These are phyloP conservation scores for Platyura marginata DNA, from an alignment of 1,140 invertebrate genomes.

Conservation along the genomic window DNA sequence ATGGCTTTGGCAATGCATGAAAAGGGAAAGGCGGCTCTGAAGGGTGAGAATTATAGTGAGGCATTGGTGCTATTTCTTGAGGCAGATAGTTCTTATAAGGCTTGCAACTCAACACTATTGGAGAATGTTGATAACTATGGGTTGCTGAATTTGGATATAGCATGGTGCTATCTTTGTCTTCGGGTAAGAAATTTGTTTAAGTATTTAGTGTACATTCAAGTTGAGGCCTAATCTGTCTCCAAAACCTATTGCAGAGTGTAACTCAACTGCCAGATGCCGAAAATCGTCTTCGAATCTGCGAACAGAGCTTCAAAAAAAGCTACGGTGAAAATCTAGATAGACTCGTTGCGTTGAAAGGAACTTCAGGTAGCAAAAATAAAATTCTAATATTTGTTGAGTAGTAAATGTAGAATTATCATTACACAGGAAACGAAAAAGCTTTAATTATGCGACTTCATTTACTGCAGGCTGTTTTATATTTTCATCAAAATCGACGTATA, in stretches of 20 bases:
- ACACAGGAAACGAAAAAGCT: constrained; percentile 46
- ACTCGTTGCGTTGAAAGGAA: constrained; percentile 45
- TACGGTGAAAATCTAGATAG: constrained; percentile 54
- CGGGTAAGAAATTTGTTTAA: too few species aligned
- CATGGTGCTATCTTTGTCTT: constrained; percentile 66
- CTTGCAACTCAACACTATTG: constrained; percentile 46
- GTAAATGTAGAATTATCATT: too few species aligned
- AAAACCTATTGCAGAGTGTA: constrained; percentile 29
- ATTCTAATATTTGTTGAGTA: constrained; percentile 1
- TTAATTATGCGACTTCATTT: constrained; percentile 56
- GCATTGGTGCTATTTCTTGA: constrained; percentile 54
- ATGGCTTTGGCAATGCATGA: constrained; percentile 60
- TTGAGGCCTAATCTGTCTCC: background rate
- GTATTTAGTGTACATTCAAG: background rate
- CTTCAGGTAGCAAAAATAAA: constrained; percentile 3
- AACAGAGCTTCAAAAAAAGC: constrained; percentile 40
- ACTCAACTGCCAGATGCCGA: constrained; percentile 52
- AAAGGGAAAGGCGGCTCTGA: constrained; percentile 46
- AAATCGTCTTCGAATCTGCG: constrained; percentile 38
- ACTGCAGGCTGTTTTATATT: constrained; percentile 55
- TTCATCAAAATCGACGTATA: constrained; percentile 45
- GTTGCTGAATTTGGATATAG: constrained; percentile 60
- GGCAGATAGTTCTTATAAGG: constrained; percentile 50
- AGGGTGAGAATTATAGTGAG: constrained; percentile 40
- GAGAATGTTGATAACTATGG: constrained; percentile 62